A percentile compares a stretch with the other conserved stretches of the same genome.
Evolutionary conservation across 2,888 invertebrate species (phyloP).

Genomic region (Phasia obesa): DNA sequence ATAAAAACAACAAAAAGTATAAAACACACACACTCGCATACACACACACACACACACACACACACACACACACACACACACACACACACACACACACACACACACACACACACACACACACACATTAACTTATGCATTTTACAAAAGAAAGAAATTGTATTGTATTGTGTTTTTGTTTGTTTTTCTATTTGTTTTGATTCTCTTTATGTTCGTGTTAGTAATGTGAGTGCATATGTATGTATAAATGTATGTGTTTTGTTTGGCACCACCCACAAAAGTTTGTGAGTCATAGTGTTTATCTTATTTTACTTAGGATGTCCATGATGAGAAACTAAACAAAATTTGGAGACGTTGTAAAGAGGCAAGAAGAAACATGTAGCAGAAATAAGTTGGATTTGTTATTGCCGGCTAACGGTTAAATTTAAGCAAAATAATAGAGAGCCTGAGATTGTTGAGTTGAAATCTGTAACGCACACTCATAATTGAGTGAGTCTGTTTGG

Average conservation of each 20-base stretch:
- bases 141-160: conserved; percentile 54
- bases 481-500: conserved; percentile 12
- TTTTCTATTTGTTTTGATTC: conserved; percentile 23
- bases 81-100: conserved; percentile 14
- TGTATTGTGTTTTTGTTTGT: conserved; percentile 35
- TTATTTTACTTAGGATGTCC: conserved; percentile 29
- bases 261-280: conserved; percentile 68
- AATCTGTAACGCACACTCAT: conserved; percentile 20
- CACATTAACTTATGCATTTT: background rate
- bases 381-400: conserved; percentile 57
- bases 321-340: conserved; percentile 46
- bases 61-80: conserved; percentile 9
- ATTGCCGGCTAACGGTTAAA: conserved; percentile 64
- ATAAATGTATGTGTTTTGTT: conserved; percentile 42
- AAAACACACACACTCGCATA: conserved; percentile 22
- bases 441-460: background rate
- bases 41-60: conserved; percentile 17
- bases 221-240: conserved; percentile 27
- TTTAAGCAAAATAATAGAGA: conserved; percentile 2
- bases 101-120: conserved; percentile 23
- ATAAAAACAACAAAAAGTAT: conserved; percentile 43
- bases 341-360: conserved; percentile 32
- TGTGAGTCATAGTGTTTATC: conserved; percentile 36
- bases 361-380: conserved; percentile 28
- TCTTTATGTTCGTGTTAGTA: conserved; percentile 14